Conservation (phyloP, 2,797 vertebrate species). For the Onychomys arenicola region DNA sequence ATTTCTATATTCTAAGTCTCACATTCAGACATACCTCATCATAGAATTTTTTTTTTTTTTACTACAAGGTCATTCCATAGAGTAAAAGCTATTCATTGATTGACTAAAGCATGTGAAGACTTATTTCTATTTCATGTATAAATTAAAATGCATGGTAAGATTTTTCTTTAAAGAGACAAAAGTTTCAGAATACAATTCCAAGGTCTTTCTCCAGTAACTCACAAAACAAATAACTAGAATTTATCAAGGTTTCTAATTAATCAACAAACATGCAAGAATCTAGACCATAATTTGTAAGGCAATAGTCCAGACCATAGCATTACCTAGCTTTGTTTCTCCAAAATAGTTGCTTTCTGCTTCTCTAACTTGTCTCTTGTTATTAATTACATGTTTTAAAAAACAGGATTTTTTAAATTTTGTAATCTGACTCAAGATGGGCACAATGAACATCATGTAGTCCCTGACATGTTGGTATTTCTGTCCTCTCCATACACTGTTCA, state of each 20-base stretch:
- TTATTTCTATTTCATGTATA: conserved; percentile 31
- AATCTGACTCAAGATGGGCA: neutral
- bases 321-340: neutral
- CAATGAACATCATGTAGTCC: neutral
- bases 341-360: neutral
- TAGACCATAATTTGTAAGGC: neutral
- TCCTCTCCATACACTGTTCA: neutral
- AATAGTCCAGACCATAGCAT: neutral
- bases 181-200: conserved; percentile 7
- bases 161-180: conserved; percentile 32
- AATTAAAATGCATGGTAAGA: conserved; percentile 32
- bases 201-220: neutral
- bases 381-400: neutral
- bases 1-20: neutral
- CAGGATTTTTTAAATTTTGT: neutral
- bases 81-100: neutral
- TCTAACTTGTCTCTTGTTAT: neutral
- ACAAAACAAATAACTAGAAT: neutral
- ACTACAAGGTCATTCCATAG: neutral
- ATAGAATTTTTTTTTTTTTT: conserved; percentile 32
- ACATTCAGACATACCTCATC: neutral
- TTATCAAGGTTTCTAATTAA: neutral
- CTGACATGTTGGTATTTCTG: neutral
- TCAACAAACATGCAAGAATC: conserved; percentile 28
- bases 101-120: neutral